These are phyloP conservation scores for Sturmia bella DNA, from an alignment of 2,888 invertebrate genomes.

Conservation along the genomic window DNA sequence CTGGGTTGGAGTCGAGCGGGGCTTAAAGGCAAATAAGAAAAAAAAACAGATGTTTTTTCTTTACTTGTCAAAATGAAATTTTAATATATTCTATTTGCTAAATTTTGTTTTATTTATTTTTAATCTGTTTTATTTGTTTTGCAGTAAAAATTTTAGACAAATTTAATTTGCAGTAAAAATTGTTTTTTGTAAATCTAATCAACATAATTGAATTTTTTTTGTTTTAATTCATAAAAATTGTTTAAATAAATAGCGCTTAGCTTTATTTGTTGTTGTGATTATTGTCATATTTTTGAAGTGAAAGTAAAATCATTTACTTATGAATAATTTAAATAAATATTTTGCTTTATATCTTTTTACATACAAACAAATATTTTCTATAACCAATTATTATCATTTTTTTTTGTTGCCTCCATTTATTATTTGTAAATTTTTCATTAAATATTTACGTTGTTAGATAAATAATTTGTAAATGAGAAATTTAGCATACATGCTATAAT, in stretches of 20 bases:
- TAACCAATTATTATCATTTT: neutral
- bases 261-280: constrained; percentile 48
- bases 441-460: constrained; percentile 36
- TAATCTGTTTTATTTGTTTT: too few species aligned
- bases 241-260: constrained; percentile 10
- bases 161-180: neutral
- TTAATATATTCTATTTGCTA: too few species aligned
- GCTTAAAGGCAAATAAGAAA: too few species aligned
- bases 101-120: too few species aligned
- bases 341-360: neutral
- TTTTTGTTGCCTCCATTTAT: constrained; percentile 44
- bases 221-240: constrained; percentile 15
- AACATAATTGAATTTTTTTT: constrained; percentile 2
- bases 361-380: neutral
- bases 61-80: too few species aligned
- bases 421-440: constrained; percentile 39
- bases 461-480: constrained; percentile 21
- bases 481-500: constrained; percentile 8
- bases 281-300: constrained; percentile 32
- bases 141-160: constrained; percentile 12
- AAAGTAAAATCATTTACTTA: constrained; percentile 1
- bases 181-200: neutral
- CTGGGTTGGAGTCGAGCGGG: too few species aligned
- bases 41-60: too few species aligned
- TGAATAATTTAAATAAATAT: constrained; percentile 7